Percentiles rank a stretch among this genome's conserved stretches.
Conservation (phyloP, 2,113 vertebrate species). For the Microcebus tavaratra region DNA sequence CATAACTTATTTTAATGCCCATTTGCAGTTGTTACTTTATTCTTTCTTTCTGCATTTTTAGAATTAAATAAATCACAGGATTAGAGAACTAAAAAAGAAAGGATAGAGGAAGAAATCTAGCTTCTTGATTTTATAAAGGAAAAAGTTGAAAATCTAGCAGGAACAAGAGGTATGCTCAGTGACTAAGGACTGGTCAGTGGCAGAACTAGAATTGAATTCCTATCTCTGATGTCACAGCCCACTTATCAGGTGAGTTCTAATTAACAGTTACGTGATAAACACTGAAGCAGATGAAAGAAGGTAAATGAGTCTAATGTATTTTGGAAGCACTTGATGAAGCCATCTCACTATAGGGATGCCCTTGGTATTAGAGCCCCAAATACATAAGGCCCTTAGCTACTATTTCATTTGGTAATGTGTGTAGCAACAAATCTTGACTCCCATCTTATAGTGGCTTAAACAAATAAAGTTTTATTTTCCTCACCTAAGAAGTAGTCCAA, state of each 20-base stretch:
- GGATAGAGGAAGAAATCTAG: not conserved
- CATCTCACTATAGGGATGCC: not conserved
- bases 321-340: not conserved
- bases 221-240: not conserved
- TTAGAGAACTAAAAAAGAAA: not conserved
- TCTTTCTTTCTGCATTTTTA: not conserved
- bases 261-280: not conserved
- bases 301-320: not conserved
- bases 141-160: not conserved
- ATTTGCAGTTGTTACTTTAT: not conserved
- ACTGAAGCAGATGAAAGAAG: not conserved
- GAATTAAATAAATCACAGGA: not conserved
- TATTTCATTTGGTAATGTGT: not conserved
- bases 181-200: not conserved
- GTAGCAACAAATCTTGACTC: not conserved
- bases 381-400: not conserved
- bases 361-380: not conserved
- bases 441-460: not conserved
- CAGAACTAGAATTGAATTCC: not conserved
- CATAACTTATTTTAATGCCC: not conserved
- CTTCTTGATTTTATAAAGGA: not conserved
- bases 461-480: conserved; percentile 19
- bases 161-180: not conserved
- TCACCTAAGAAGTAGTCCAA: not conserved
- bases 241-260: not conserved